phyloP scores from a whole-genome alignment of 2,888 invertebrate species.

The Euphydryas editha region DNA sequence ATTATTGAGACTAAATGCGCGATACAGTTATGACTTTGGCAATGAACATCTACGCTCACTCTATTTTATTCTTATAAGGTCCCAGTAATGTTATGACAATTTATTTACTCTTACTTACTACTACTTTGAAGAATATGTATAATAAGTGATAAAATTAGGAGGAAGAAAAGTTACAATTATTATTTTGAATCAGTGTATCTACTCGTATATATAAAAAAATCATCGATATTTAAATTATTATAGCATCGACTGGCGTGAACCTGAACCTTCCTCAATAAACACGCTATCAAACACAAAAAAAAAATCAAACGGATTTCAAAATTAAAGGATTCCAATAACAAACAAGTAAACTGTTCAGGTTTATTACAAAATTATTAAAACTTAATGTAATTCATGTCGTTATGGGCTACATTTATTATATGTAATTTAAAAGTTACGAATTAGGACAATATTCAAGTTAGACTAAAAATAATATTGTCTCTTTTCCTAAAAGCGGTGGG shows the following conservation, averaged over 20 bases:
- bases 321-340: too few species aligned
- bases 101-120: not conserved
- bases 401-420: not conserved
- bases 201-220: too few species aligned
- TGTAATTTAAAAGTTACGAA: not conserved
- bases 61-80: conserved; percentile 1
- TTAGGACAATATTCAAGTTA: not conserved
- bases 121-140: too few species aligned
- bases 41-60: not conserved
- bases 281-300: not conserved
- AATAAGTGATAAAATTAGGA: too few species aligned
- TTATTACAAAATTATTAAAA: too few species aligned
- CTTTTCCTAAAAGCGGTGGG: conserved; percentile 27
- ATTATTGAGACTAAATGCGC: conserved; percentile 8
- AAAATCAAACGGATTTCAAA: not conserved
- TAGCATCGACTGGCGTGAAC: too few species aligned
- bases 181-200: too few species aligned
- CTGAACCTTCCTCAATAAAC: not conserved
- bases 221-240: too few species aligned
- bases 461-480: conserved; percentile 13
- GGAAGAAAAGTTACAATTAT: too few species aligned
- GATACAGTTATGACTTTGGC: not conserved
- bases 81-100: not conserved
- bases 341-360: too few species aligned
- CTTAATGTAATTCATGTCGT: not conserved